A percentile compares a stretch with the other conserved stretches of the same genome.
These are phyloP conservation scores for Lycaon pictus DNA, from an alignment of 2,113 vertebrate genomes.

Conservation along the genomic window DNA sequence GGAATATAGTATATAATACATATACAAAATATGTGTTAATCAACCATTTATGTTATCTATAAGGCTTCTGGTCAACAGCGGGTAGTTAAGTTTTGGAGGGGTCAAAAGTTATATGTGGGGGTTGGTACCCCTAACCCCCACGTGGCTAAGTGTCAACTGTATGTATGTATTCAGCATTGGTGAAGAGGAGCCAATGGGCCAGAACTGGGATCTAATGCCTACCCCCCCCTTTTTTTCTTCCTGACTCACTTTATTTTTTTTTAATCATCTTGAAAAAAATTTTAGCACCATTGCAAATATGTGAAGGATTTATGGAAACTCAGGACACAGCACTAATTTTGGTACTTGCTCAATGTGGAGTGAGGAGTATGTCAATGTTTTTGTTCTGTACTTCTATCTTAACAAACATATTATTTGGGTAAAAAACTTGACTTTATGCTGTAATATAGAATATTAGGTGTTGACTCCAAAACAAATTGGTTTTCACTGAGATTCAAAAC, in stretches of 20 bases:
- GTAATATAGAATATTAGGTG: constrained; percentile 21
- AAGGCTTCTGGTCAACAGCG: neutral
- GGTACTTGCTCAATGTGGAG: constrained; percentile 19
- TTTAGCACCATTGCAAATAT: constrained; percentile 23
- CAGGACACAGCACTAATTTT: constrained; percentile 41
- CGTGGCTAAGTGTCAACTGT: neutral
- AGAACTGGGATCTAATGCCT: constrained; percentile 1
- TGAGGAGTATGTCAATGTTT: constrained; percentile 55
- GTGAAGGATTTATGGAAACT: constrained; percentile 44
- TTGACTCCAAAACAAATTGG: constrained; percentile 21
- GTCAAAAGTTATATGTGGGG: neutral
- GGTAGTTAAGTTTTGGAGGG: neutral
- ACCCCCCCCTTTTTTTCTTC: constrained; percentile 28
- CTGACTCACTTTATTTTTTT: neutral
- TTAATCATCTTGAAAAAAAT: neutral
- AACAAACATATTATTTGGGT: constrained; percentile 48
- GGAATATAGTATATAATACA: neutral
- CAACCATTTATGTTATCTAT: neutral
- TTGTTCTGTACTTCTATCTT: constrained; percentile 38
- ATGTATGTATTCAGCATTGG: neutral
- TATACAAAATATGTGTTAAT: neutral
- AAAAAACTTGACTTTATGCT: constrained; percentile 44
- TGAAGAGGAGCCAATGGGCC: neutral
- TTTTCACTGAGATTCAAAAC: constrained; percentile 58
- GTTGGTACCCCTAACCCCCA: neutral